These are phyloP conservation scores for Cotesia chilonis DNA, from an alignment of 1,140 invertebrate species.

Conservation along the genomic window DNA sequence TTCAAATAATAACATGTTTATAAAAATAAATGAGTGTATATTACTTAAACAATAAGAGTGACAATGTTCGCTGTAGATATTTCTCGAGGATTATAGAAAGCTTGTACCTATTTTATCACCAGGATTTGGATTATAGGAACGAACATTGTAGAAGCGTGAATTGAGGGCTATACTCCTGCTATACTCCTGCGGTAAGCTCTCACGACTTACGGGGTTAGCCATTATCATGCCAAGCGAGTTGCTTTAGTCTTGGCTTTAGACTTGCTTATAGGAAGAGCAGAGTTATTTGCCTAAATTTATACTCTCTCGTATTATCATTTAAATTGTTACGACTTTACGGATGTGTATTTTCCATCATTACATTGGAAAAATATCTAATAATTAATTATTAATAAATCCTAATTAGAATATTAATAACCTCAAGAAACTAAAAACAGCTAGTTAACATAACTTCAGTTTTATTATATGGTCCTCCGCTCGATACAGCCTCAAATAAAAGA, in stretches of 20 bases:
- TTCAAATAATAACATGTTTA: too few species aligned
- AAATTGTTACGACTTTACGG: constrained; percentile 29
- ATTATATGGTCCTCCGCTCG: too few species aligned
- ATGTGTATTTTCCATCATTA: constrained; percentile 7
- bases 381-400: too few species aligned
- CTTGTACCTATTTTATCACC: constrained; percentile 24
- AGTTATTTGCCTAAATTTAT: constrained; percentile 20
- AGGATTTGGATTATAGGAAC: constrained; percentile 29
- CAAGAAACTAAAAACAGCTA: too few species aligned
- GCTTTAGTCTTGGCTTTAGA: constrained; percentile 23
- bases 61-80: constrained; percentile 3
- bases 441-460: too few species aligned
- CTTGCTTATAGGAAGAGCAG: constrained; percentile 5
- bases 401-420: too few species aligned
- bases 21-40: too few species aligned
- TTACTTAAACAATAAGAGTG: neutral
- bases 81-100: constrained; percentile 14
- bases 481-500: too few species aligned
- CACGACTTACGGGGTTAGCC: constrained; percentile 28
- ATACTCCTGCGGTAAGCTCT: constrained; percentile 20
- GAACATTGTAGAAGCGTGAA: constrained; percentile 29
- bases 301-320: constrained; percentile 16
- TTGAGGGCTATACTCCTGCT: constrained; percentile 17
- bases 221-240: constrained; percentile 29
- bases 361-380: too few species aligned